Percentiles rank a stretch among this genome's conserved stretches.
phyloP scores from a whole-genome alignment of 1,140 invertebrate species.

The Brachionus paranguensis region DNA sequence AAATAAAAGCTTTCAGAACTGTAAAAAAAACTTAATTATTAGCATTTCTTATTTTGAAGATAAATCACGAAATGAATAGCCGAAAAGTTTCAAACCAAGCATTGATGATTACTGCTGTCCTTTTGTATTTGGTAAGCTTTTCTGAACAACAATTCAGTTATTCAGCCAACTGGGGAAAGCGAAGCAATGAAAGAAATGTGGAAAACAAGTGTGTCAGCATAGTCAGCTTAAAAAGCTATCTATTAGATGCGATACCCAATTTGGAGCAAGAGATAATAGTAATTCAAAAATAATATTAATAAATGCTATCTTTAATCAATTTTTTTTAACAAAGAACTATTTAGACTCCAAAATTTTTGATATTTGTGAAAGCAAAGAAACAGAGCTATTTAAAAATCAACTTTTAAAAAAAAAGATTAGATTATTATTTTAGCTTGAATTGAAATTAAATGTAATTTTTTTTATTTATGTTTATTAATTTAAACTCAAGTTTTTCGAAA shows the following conservation, averaged over 20 bases:
- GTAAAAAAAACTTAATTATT: neutral
- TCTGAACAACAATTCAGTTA: slow-evolving; percentile 26
- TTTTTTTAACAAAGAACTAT: neutral
- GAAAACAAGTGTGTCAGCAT: neutral
- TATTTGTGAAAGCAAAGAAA: neutral
- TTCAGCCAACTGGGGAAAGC: slow-evolving; percentile 18
- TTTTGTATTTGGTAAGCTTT: neutral
- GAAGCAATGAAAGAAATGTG: neutral
- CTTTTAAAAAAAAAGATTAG: neutral
- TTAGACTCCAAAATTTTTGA: neutral
- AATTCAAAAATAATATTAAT: neutral
- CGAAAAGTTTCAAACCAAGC: neutral
- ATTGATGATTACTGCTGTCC: neutral
- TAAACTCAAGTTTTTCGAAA: neutral
- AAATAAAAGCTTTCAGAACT: neutral
- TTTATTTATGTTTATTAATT: neutral
- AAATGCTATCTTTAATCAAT: neutral
- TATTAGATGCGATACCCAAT: neutral
- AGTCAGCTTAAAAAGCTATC: neutral
- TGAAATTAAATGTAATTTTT: neutral
- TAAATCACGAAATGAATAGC: neutral
- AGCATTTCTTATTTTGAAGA: neutral
- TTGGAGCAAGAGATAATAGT: neutral
- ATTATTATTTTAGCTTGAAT: neutral
- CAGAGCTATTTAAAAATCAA: neutral